A percentile compares a stretch with the other conserved stretches of the same genome.
Evolutionary conservation across 2,113 vertebrate genomes (phyloP).

Genomic region (Myocastor coypus): DNA sequence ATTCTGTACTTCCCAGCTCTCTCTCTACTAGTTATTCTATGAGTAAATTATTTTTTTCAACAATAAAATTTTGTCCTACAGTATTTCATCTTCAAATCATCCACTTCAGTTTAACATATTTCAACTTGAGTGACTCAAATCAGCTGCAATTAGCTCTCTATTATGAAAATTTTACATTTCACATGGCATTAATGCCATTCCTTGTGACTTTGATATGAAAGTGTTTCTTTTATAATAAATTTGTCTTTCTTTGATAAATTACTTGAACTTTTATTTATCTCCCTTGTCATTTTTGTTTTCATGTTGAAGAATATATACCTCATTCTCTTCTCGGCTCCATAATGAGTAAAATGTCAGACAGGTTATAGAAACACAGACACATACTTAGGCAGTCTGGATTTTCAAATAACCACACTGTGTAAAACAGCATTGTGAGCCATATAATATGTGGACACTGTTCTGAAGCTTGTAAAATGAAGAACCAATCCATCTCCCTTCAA

Average conservation of each 20-base stretch:
- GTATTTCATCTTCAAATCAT: neutral
- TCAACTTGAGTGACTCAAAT: neutral
- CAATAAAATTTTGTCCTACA: neutral
- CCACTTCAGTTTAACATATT: neutral
- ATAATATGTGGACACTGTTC: neutral
- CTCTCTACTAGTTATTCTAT: neutral
- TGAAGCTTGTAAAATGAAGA: neutral
- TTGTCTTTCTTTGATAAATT: neutral
- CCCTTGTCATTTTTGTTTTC: neutral
- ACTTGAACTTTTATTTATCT: neutral
- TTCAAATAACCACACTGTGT: neutral
- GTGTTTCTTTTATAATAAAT: neutral
- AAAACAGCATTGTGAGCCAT: neutral
- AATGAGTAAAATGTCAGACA: neutral
- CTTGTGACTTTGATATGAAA: neutral
- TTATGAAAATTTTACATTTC: neutral
- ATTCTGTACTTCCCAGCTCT: neutral
- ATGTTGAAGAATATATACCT: neutral
- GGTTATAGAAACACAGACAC: neutral
- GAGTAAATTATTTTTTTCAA: neutral
- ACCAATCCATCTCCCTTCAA: neutral
- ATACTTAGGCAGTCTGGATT: neutral
- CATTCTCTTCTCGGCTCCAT: neutral
- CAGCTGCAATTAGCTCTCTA: neutral
- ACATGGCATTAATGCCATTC: neutral